Conservation (phyloP, 2,113 vertebrate genomes). For the Lonchura striata region DNA sequence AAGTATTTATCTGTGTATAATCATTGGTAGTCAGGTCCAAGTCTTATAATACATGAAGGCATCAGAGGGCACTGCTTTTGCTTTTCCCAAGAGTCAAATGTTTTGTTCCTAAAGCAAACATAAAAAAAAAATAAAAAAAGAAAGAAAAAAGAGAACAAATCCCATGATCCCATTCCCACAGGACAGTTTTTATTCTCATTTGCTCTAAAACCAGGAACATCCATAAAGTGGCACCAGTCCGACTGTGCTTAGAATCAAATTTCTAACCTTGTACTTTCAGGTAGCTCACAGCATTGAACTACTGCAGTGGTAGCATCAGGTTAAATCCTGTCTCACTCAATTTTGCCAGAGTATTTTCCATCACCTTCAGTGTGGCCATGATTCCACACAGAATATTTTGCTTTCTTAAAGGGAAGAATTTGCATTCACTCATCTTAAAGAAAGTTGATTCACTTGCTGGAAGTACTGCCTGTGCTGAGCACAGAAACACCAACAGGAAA, state of each 20-base stretch:
- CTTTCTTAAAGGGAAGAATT: not conserved
- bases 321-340: not conserved
- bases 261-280: not conserved
- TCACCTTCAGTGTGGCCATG: not conserved
- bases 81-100: not conserved
- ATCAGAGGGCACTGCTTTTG: not conserved
- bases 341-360: not conserved
- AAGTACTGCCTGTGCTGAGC: not conserved
- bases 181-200: slow-evolving; percentile 24
- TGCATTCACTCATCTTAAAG: not conserved
- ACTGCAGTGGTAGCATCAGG: not conserved
- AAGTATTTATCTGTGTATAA: not conserved
- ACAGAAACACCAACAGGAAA: not conserved
- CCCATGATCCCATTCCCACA: not conserved
- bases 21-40: not conserved
- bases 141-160: not conserved
- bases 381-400: slow-evolving; percentile 11
- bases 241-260: not conserved
- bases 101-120: not conserved
- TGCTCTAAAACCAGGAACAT: not conserved
- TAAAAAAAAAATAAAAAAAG: no score
- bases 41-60: not conserved
- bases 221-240: not conserved
- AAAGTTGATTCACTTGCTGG: not conserved
- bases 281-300: not conserved